These are phyloP conservation scores for Chloromyia formosa DNA, from an alignment of 2,888 invertebrate genomes.

Conservation along the genomic window DNA sequence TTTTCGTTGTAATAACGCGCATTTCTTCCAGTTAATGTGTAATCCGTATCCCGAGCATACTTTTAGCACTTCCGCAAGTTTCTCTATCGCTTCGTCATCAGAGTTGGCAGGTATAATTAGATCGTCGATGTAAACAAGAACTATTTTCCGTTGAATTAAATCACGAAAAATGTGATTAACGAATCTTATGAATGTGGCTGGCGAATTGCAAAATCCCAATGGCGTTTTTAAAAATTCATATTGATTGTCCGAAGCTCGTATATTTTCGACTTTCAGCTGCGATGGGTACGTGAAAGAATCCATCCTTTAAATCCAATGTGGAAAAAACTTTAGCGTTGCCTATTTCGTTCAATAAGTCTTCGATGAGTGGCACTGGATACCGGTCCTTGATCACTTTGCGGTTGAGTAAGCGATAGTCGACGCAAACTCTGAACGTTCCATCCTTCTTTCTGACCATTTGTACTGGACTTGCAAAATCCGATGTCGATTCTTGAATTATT, in stretches of 20 bases:
- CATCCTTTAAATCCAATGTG: conserved; percentile 55
- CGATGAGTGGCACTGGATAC: conserved; percentile 58
- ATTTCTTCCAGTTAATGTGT: background rate
- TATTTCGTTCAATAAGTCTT: conserved; percentile 56
- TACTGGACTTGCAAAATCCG: conserved; percentile 53
- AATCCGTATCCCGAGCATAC: background rate
- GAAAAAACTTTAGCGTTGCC: conserved; percentile 52
- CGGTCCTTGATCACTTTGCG: conserved; percentile 54
- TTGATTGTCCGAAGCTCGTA: conserved; percentile 36
- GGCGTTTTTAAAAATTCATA: conserved; percentile 54
- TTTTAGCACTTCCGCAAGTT: background rate
- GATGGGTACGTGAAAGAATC: conserved; percentile 56
- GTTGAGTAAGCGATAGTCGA: conserved; percentile 59
- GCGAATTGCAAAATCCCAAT: conserved; percentile 56
- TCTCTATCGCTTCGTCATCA: background rate
- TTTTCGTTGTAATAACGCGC: background rate
- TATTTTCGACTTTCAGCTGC: conserved; percentile 50
- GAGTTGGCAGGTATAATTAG: conserved; percentile 49
- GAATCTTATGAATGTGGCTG: conserved; percentile 50
- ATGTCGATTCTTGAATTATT: conserved; percentile 53
- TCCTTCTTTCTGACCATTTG: conserved; percentile 49
- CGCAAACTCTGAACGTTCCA: conserved; percentile 51
- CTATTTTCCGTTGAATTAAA: background rate
- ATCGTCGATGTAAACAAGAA: background rate
- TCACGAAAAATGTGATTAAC: background rate